Percentiles rank a stretch among this genome's conserved stretches.
Conservation (phyloP, 2,888 invertebrate species). For the Netelia fuscicornis region DNA sequence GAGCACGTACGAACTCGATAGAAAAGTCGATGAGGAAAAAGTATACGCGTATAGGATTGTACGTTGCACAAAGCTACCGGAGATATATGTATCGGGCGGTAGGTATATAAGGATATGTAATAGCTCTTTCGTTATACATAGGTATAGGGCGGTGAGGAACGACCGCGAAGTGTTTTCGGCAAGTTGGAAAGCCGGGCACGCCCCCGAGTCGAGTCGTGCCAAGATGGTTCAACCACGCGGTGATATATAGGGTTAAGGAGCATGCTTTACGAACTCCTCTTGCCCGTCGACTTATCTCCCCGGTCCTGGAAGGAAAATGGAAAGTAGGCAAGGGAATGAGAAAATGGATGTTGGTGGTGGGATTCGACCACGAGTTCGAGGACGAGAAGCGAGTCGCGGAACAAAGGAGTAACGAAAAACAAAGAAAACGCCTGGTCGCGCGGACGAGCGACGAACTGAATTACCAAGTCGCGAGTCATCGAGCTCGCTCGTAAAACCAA, state of each 20-base stretch:
- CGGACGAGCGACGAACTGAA: too few species aligned
- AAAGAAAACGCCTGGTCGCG: too few species aligned
- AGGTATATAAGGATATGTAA: conserved; percentile 3
- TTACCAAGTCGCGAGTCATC: too few species aligned
- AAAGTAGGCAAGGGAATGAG: conserved; percentile 6
- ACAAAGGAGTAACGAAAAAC: too few species aligned
- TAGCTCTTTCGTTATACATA: conserved; percentile 26
- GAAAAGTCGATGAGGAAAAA: conserved; percentile 51
- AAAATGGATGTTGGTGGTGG: background rate
- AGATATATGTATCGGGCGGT: background rate
- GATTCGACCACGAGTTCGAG: background rate
- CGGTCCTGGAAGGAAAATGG: conserved; percentile 33
- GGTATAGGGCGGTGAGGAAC: conserved; percentile 28
- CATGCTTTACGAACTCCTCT: conserved; percentile 51
- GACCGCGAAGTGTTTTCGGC: conserved; percentile 60
- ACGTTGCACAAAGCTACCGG: conserved; percentile 5
- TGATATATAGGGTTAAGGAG: conserved; percentile 62
- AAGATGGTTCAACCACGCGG: conserved; percentile 61
- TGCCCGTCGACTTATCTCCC: conserved; percentile 31
- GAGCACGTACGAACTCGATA: conserved; percentile 59
- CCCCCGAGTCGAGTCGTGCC: conserved; percentile 58
- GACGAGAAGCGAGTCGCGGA: too few species aligned
- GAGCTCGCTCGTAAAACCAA: too few species aligned
- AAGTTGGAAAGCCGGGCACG: conserved; percentile 62
- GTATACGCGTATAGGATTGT: conserved; percentile 40